phyloP scores from a whole-genome alignment of 2,113 vertebrate species.

The Chauna torquata region DNA sequence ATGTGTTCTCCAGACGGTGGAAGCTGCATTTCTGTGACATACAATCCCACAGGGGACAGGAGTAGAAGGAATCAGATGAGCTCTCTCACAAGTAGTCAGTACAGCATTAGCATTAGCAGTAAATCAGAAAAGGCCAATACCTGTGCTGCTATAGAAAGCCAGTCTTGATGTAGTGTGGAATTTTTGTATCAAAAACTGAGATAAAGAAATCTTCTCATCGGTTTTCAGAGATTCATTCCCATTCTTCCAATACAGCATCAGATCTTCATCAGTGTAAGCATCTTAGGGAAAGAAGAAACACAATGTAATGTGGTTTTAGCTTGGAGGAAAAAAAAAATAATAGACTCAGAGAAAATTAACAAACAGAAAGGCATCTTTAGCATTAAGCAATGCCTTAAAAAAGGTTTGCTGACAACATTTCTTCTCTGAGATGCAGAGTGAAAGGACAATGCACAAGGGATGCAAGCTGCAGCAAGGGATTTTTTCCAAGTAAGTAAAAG shows the following conservation, averaged over 20 bases:
- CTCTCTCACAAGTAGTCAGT: neutral
- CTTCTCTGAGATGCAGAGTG: neutral
- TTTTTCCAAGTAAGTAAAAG: neutral
- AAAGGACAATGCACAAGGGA: neutral
- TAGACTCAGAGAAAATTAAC: neutral
- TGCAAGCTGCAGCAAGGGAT: neutral
- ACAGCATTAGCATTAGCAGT: neutral
- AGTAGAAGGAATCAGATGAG: neutral
- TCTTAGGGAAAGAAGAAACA: conserved; percentile 74
- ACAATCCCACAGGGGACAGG: neutral
- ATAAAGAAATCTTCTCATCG: conserved; percentile 92
- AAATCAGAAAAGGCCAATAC: conserved; percentile 66
- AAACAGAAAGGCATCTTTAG: neutral
- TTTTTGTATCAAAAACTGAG: conserved; percentile 96
- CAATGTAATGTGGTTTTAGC: neutral
- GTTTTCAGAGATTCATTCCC: conserved; percentile 93
- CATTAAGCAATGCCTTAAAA: neutral
- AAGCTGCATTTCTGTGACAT: neutral
- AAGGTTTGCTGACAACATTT: neutral
- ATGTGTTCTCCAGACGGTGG: neutral
- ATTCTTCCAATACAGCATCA: conserved; percentile 97
- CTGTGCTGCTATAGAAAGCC: conserved; percentile 97
- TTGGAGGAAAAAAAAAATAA: neutral
- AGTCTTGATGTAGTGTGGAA: conserved; percentile 93
- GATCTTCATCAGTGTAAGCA: conserved; percentile 95